phyloP scores from a whole-genome alignment of 2,113 vertebrate genomes.

The Anoplopoma fimbria region DNA sequence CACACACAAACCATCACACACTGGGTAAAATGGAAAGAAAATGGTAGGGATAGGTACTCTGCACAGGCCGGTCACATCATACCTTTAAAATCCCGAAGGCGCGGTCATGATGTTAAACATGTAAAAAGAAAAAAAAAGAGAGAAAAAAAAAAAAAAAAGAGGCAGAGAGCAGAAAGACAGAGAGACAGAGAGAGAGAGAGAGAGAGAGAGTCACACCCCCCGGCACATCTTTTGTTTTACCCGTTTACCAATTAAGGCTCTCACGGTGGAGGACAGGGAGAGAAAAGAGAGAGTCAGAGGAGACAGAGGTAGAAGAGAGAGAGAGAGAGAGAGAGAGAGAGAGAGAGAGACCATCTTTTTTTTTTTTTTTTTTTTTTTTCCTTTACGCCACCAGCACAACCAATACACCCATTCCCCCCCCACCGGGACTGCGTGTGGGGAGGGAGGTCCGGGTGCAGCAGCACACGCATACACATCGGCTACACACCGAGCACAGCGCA shows the following conservation, averaged over 20 bases:
- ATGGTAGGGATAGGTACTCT: conserved; percentile 47
- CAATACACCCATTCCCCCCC: conserved; percentile 67
- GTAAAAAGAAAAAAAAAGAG: not conserved
- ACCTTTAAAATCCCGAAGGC: conserved; percentile 83
- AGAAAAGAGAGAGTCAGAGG: conserved; percentile 7
- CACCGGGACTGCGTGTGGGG: conserved; percentile 72
- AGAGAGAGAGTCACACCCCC: conserved; percentile 49
- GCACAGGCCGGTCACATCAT: conserved; percentile 79
- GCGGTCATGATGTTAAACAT: conserved; percentile 83
- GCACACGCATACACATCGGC: conserved; percentile 21
- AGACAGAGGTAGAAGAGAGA: conserved; percentile 71
- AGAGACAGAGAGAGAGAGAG: conserved; percentile 19
- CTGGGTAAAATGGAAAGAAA: conserved; percentile 16
- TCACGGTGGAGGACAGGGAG: conserved; percentile 38
- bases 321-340: conserved; percentile 56
- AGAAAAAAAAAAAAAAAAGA: conserved; percentile 23
- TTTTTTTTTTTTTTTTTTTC: conserved; percentile 11
- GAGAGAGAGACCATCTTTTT: conserved; percentile 73
- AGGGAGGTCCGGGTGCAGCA: conserved; percentile 69
- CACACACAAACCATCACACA: conserved; percentile 8
- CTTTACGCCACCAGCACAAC: conserved; percentile 50
- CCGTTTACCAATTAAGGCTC: conserved; percentile 81
- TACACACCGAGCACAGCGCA: conserved; percentile 20
- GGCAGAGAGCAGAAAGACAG: conserved; percentile 16
- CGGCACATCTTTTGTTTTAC: conserved; percentile 46